Percentiles rank a stretch among this genome's conserved stretches.
phyloP scores from a whole-genome alignment of 2,113 vertebrate genomes.

The Grammomys dolichurus region DNA sequence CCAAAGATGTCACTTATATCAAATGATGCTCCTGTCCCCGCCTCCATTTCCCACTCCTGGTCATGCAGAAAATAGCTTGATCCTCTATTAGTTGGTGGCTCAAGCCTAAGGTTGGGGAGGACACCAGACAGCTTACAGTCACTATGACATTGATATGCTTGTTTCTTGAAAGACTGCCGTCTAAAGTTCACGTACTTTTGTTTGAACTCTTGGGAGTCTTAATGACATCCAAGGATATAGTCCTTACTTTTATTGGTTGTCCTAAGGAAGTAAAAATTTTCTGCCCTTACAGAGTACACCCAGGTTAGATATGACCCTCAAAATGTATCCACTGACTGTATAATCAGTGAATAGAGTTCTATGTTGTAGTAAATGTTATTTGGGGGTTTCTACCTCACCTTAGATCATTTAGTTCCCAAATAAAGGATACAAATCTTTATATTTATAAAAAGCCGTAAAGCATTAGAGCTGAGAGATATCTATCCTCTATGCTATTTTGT shows the following conservation, averaged over 20 bases:
- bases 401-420: no score
- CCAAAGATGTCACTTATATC: background rate
- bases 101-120: background rate
- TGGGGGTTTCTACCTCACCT: no score
- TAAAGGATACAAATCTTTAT: no score
- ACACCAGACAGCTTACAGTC: background rate
- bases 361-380: no score
- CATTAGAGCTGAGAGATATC: no score
- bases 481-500: no score
- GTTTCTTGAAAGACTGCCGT: background rate
- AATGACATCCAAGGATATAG: background rate
- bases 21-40: background rate
- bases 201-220: background rate
- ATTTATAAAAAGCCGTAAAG: no score
- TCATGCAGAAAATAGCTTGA: background rate
- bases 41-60: background rate
- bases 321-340: conserved; percentile 23
- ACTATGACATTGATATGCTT: background rate
- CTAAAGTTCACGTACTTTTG: background rate
- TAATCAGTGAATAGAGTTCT: background rate
- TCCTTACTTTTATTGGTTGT: background rate
- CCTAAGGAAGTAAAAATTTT: background rate
- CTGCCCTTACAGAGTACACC: conserved; percentile 12
- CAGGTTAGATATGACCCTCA: background rate
- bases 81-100: background rate